Base-by-base conservation (phyloP, 2,888 invertebrate genomes). In the Bellardia bayeri region DNA sequence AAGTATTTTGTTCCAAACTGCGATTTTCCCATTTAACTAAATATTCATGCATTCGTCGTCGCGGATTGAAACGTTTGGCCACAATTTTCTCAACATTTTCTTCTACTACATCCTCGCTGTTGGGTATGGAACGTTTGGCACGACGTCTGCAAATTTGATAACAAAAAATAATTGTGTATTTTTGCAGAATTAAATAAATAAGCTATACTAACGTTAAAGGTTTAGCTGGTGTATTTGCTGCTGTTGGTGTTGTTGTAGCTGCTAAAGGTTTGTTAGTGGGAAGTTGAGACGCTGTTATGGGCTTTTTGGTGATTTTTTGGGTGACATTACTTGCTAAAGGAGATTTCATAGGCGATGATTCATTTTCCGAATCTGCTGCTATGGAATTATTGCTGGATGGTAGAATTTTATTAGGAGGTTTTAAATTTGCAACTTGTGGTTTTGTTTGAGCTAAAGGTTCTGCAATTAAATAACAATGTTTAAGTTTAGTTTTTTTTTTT, bases 1-100 rank as follows among this genome's bases (percentile, higher is more conserved):
- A 98, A 6, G 97, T 97, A 92, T 97, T 97, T 90, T 96, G 96
- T 86, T 97, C 96, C 96, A 96, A 96, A 37, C 96, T 95, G 90
- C 96, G 96, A 69, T 97, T 96, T 92, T 97, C 97, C 97, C 97
- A 98, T 93, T 97, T 98, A 72, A 98, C 95, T 91, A 97, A 94
- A 94, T 97, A 98, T 93, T 97, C 97, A 89, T 96, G 96, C 90
- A 96, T 96, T 92, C 96, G 96, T 88, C 95, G 95, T 16, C 96
- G 94, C 8, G 97, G 96, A 94, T 97, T 97, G 93, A 96, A 97
- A 63, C 97, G 95, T 93, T 97, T 97, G 45, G 97, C 97, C 68
- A 97, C 95, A 87, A 98, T 97, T 94, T 97, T 97, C 92, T 97
- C 97, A 0, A 97, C 97, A 0, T 95, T 95, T 91, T 95, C 97